These are phyloP conservation scores for Pseudachorutes palmiensis DNA, from an alignment of 1,140 invertebrate genomes.

Conservation along the genomic window DNA sequence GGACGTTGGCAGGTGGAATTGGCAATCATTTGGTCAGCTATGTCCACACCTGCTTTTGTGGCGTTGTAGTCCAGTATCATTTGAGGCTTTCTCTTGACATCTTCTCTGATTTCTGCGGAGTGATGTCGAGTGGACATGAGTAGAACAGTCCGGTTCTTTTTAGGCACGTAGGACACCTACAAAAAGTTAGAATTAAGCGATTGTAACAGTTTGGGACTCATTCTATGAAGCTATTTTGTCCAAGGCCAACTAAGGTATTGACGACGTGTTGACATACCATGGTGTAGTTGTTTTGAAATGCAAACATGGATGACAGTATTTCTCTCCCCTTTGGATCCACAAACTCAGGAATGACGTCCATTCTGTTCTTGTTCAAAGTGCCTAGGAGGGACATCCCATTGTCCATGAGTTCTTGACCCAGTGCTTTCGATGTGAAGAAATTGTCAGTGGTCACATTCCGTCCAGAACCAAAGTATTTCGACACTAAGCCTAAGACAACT, in stretches of 20 bases:
- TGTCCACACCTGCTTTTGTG: constrained; percentile 15
- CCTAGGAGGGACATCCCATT: neutral
- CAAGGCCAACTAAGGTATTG: too few relatives aligned
- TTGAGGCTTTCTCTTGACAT: constrained; percentile 8
- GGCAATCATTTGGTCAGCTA: constrained; percentile 10
- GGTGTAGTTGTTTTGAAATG: neutral
- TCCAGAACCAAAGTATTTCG: neutral
- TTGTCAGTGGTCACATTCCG: constrained; percentile 1
- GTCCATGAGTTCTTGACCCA: neutral
- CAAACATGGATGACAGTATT: neutral
- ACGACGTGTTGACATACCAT: too few relatives aligned
- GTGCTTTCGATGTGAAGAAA: constrained; percentile 7
- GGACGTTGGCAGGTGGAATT: neutral
- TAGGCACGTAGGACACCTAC: neutral
- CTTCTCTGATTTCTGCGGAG: neutral
- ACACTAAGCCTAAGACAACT: neutral
- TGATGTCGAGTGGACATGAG: constrained; percentile 6
- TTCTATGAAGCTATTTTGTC: too few relatives aligned
- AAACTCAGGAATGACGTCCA: neutral
- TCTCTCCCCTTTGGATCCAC: neutral
- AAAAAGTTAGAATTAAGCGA: neutral
- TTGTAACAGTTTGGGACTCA: neutral
- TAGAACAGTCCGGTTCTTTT: neutral
- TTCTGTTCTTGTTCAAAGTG: neutral
- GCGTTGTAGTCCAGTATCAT: constrained; percentile 12